Conservation (phyloP, 2,888 invertebrate genomes). For the Nesidiocoris tenuis region DNA sequence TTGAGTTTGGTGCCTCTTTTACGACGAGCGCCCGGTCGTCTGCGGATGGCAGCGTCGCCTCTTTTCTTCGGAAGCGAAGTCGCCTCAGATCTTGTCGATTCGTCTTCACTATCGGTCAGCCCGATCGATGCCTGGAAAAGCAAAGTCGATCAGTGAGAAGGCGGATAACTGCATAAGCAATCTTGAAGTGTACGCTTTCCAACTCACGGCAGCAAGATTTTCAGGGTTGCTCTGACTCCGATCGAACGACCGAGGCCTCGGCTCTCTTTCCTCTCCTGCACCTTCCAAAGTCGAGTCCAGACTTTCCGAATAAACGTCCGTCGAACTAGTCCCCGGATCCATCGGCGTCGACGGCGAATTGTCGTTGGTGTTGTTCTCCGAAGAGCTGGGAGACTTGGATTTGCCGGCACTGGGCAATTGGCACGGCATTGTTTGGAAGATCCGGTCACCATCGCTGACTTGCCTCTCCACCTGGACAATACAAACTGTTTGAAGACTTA, state of each 20-base stretch:
- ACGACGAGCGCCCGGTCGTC: conserved; percentile 67
- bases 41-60: conserved; percentile 68
- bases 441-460: conserved; percentile 63
- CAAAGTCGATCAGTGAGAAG: background rate
- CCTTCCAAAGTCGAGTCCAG: conserved; percentile 54
- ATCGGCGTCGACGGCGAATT: conserved; percentile 47
- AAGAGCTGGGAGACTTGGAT: background rate
- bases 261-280: conserved; percentile 27
- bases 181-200: too few species aligned
- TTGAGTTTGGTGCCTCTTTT: conserved; percentile 65
- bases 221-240: conserved; percentile 50
- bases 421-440: conserved; percentile 71
- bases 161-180: background rate
- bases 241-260: conserved; percentile 44
- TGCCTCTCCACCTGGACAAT: conserved; percentile 62
- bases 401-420: conserved; percentile 54
- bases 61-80: conserved; percentile 52
- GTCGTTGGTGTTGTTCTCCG: conserved; percentile 9
- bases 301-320: conserved; percentile 54
- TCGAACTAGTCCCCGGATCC: conserved; percentile 14
- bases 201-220: conserved; percentile 40
- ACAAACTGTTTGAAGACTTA: too few species aligned
- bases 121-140: conserved; percentile 24
- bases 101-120: conserved; percentile 48
- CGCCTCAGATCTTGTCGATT: conserved; percentile 45